Percentiles rank a stretch among this genome's conserved stretches.
These are phyloP conservation scores for Melozone crissalis DNA, from an alignment of 2,113 vertebrate species.

Conservation along the genomic window DNA sequence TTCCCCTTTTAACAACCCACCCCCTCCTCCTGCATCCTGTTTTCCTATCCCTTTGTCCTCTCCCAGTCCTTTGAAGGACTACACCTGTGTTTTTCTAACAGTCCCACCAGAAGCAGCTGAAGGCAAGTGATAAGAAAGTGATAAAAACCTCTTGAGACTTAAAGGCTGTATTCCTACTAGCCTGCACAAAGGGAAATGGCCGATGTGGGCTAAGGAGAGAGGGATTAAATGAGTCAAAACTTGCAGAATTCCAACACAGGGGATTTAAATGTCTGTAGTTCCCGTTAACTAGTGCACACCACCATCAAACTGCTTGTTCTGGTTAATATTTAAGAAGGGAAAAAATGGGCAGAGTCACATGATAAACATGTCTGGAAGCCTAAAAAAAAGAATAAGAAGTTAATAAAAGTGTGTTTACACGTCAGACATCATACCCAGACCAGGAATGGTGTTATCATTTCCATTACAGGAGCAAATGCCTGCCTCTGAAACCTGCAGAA, in stretches of 20 bases:
- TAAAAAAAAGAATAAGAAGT: not conserved
- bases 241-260: not conserved
- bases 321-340: not conserved
- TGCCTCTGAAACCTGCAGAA: not conserved
- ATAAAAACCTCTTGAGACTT: not conserved
- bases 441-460: not conserved
- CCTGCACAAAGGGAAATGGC: not conserved
- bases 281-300: not conserved
- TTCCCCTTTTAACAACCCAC: not conserved
- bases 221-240: not conserved
- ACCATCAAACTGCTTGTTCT: not conserved
- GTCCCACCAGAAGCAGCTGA: conserved; percentile 15
- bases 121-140: conserved; percentile 15
- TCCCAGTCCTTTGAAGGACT: not conserved
- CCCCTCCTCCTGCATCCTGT: not conserved
- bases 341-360: not conserved
- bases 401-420: not conserved
- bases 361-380: not conserved
- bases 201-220: not conserved
- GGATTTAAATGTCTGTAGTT: not conserved
- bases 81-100: not conserved
- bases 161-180: not conserved
- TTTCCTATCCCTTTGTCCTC: not conserved
- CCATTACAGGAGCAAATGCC: not conserved
- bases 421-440: not conserved